Evolutionary conservation across 2,113 vertebrate species (phyloP), one percentile per base, ranked within the genome.

Genomic region (Scartelaos histophorus): DNA sequence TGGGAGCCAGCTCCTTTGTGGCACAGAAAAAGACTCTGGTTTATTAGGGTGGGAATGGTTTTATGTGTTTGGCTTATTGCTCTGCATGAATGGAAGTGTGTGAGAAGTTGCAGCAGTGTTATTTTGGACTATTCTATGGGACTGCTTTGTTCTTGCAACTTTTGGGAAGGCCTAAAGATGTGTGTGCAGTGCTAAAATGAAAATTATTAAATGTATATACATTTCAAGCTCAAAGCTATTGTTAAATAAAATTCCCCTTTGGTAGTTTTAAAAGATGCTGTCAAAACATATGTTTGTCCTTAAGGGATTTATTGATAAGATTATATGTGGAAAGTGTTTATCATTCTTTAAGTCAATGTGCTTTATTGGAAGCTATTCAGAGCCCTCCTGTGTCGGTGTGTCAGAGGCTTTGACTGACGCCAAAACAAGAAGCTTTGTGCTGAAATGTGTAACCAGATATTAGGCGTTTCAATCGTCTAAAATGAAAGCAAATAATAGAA

Each of bases 401-500:
- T 75, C 82, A 76, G 76, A 88, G 89, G 82, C 86, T 78, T 54
- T 4, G 67, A 67, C 65, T 34, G 78, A 82, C 53, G 86, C 85
- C 79, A 86, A 87, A 90, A 89, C 88, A 87, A 69, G 73, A 82
- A 71, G 82, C 76, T 81, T 85, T 74, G 51, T 21, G 77, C 86
- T 79, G 84, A 89, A 90, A 88, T 83, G 81, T 89, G 92, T 87
- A 93, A 93, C 90, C 84, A 91, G 90, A 94, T 91, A 93, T 92
- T 85, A 87, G 83, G 87, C 85, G 87, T 92, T 92, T 89, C 87
- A 80, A 87, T 88, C 88, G 89, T 86, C 75, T 79, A 82, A 89
- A 90, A 89, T 79, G 81, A 90, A 92, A 87, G 87, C 82, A 89
- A 89, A 91, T 92, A 93, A 92, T 93, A 90, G 86, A 92, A 92